Percentiles rank a stretch among this genome's conserved stretches.
These are phyloP conservation scores for Elmis aenea DNA, from an alignment of 2,888 invertebrate species.

Conservation along the genomic window DNA sequence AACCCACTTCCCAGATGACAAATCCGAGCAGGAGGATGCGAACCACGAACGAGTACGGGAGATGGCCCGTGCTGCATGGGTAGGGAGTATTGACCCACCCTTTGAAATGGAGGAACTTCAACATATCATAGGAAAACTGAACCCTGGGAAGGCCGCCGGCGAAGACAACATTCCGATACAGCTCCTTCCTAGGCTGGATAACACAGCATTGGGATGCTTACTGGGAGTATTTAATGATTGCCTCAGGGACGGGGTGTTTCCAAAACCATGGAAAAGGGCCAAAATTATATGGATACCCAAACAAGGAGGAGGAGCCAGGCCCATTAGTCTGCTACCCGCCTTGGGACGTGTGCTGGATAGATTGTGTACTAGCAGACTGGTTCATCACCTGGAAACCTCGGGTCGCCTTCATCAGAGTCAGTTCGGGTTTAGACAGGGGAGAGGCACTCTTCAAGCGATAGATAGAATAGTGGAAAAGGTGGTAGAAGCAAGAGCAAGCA, in stretches of 20 bases:
- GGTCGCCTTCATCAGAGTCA: conserved; percentile 18
- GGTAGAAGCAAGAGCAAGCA: too few species aligned
- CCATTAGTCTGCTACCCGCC: conserved; percentile 29
- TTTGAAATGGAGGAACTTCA: too few species aligned
- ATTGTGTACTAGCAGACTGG: conserved; percentile 25
- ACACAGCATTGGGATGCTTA: too few species aligned
- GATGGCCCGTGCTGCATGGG: too few species aligned
- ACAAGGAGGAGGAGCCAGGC: conserved; percentile 22
- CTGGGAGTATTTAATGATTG: conserved; percentile 16
- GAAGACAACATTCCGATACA: too few species aligned
- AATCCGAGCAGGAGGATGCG: too few species aligned
- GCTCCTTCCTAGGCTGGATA: too few species aligned
- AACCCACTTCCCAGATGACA: too few species aligned
- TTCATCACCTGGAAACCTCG: conserved; percentile 14
- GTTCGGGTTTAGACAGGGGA: conserved; percentile 26
- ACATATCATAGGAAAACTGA: too few species aligned
- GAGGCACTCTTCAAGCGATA: conserved; percentile 28
- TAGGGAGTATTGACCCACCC: too few species aligned
- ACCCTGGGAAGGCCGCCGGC: too few species aligned
- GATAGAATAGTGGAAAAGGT: conserved; percentile 6
- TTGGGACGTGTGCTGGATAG: conserved; percentile 31
- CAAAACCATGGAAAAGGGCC: conserved; percentile 23
- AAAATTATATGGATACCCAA: conserved; percentile 25
- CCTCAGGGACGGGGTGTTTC: conserved; percentile 22
- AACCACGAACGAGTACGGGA: too few species aligned